Evolutionary conservation across 2,888 invertebrate genomes (phyloP).

Genomic region (Microdon myrmicae): DNA sequence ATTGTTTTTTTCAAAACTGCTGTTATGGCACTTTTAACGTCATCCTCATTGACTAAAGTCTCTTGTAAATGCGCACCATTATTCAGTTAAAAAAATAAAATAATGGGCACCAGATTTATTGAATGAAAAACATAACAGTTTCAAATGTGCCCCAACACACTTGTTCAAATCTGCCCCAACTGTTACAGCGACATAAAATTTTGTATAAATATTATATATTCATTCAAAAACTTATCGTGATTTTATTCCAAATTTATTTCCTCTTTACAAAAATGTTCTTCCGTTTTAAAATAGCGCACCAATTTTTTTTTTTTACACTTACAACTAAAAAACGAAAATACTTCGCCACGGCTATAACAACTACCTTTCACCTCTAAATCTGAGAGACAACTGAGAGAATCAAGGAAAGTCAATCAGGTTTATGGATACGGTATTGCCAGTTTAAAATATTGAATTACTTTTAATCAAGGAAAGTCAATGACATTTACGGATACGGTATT

Average conservation of each 20-base stretch:
- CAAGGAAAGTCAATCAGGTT: too few species aligned
- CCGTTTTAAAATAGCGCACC: too few species aligned
- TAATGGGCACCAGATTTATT: too few species aligned
- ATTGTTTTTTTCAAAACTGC: slow-evolving; percentile 7
- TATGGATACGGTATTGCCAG: too few species aligned
- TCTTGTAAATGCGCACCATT: slow-evolving; percentile 24
- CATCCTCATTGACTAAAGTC: slow-evolving; percentile 7
- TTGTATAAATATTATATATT: neutral
- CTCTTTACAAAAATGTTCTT: slow-evolving; percentile 1
- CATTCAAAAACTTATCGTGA: slow-evolving; percentile 7
- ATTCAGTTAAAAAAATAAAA: slow-evolving; percentile 18
- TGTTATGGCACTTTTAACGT: slow-evolving; percentile 7
- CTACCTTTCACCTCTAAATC: too few species aligned
- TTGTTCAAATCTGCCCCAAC: slow-evolving; percentile 6
- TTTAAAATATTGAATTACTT: too few species aligned
- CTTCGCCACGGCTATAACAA: too few species aligned
- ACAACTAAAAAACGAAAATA: slow-evolving; percentile 3
- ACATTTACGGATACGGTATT: too few species aligned
- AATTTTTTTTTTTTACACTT: slow-evolving; percentile 2
- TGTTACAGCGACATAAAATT: neutral
- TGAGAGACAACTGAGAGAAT: too few species aligned
- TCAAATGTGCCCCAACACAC: too few species aligned
- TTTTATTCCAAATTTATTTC: neutral
- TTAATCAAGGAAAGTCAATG: too few species aligned
- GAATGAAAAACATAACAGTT: too few species aligned